A percentile compares a stretch with the other conserved stretches of the same genome.
These are phyloP conservation scores for Amphipyra tragopoginis DNA, from an alignment of 2,888 invertebrate species.

Conservation along the genomic window DNA sequence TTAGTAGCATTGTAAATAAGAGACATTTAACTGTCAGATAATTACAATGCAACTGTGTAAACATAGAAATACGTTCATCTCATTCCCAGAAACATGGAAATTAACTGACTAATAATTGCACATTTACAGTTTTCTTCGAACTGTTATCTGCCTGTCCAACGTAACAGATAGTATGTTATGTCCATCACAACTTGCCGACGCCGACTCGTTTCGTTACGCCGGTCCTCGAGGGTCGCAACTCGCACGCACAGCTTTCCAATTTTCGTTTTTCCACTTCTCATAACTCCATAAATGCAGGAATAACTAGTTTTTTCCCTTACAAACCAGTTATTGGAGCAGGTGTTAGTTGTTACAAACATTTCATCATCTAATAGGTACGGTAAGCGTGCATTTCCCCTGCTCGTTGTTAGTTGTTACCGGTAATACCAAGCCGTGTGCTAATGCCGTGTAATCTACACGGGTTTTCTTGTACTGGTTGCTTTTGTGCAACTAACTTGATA, in stretches of 20 bases:
- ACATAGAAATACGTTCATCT: too few relatives aligned
- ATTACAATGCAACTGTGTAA: constrained; percentile 16
- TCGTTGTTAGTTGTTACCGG: constrained; percentile 61
- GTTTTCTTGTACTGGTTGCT: constrained; percentile 57
- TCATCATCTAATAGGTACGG: constrained; percentile 53
- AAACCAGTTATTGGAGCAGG: constrained; percentile 46
- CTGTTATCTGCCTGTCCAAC: constrained; percentile 10
- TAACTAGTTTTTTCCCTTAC: constrained; percentile 35
- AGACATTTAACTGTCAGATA: constrained; percentile 4
- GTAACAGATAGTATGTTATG: constrained; percentile 38
- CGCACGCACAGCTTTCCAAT: constrained; percentile 39
- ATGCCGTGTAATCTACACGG: constrained; percentile 57
- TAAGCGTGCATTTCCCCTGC: constrained; percentile 56
- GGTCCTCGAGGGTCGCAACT: constrained; percentile 38
- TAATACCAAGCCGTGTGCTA: constrained; percentile 57
- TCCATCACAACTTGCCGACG: constrained; percentile 34
- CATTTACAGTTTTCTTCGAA: constrained; percentile 43
- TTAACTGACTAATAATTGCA: constrained; percentile 32
- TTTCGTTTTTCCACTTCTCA: constrained; percentile 42
- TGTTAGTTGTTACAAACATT: constrained; percentile 50
- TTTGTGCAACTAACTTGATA: constrained; percentile 64
- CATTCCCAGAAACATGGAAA: constrained; percentile 36
- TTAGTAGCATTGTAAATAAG: constrained; percentile 18
- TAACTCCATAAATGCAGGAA: constrained; percentile 38
- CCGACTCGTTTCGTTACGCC: constrained; percentile 40